Conservation (phyloP, 2,888 invertebrate genomes). For the Clanis bilineata region DNA sequence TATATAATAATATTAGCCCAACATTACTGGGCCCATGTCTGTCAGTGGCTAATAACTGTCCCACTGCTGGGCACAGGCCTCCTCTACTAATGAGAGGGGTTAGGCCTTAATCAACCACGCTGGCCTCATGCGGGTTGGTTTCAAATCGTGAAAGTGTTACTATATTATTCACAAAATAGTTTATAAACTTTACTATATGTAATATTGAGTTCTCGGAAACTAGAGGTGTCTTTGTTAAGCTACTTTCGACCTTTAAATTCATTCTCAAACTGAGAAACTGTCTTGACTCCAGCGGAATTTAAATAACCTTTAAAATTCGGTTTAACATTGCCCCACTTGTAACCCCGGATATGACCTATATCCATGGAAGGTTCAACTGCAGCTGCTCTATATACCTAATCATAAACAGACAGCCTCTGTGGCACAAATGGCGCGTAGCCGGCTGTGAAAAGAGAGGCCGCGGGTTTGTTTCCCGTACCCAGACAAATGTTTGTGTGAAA, state of each 20-base stretch:
- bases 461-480: too few relatives aligned
- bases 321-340: not conserved
- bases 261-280: not conserved
- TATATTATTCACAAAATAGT: not conserved
- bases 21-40: too few relatives aligned
- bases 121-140: too few relatives aligned
- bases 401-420: not conserved
- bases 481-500: too few relatives aligned
- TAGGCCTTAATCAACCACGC: too few relatives aligned
- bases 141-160: too few relatives aligned
- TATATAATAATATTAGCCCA: too few relatives aligned
- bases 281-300: slow-evolving; percentile 4
- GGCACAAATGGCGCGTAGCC: too few relatives aligned
- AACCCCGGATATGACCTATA: not conserved
- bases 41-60: too few relatives aligned
- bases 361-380: not conserved
- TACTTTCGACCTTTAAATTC: not conserved
- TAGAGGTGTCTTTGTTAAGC: not conserved
- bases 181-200: not conserved
- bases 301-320: not conserved
- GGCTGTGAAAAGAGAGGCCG: too few relatives aligned
- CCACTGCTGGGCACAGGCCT: too few relatives aligned
- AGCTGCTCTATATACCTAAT: not conserved
- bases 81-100: too few relatives aligned
- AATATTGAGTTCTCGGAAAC: not conserved